Evolutionary conservation across 2,113 vertebrate species (phyloP), one percentile per base, ranked within the genome.

Genomic region (Eidolon helvum): DNA sequence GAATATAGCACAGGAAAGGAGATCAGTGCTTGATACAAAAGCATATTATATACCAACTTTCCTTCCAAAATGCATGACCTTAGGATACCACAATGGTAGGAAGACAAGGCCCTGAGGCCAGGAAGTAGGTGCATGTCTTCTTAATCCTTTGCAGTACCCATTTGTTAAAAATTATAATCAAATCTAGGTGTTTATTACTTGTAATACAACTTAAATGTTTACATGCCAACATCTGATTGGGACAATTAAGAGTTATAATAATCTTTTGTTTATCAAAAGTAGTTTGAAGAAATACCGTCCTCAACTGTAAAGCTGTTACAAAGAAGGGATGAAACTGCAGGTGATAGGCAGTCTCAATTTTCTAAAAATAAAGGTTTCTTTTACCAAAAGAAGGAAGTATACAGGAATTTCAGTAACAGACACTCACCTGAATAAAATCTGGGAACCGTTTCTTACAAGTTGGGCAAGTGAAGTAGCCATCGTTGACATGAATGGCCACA

Each of bases 381-480:
- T 94, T 74, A 75, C 15, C 50, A 57, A 85, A 75, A 93, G 61
- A 84, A 50, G 61, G 53, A 72, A 61, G 79, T 6, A 43, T 45
- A 82, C 10, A 38, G 85, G 79, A 55, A 71, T 61, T 80, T 71
- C 48, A 11, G 92, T 26, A 40, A 43, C 4, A 1, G 4, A 50
- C 82, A 97, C 98, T 98, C 90, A 99, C 99, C 99, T 99, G 99
- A 97, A 99, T 99, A 91, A 99, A 99, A 96, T 99, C 99, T 4
- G 99, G 99, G 96, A 99, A 99, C 24, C 98, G 99, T 98, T 99
- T 99, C 97, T 99, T 99, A 98, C 99, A 99, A 94, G 99, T 99
- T 4, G 99, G 99, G 94, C 99, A 99, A 91, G 99, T 99, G 98
- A 99, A 99, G 96, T 98, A 99, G 90, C 99, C 99, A 43, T 99